A percentile compares a stretch with the other conserved stretches of the same genome.
These are phyloP conservation scores for Phataginus tetradactyla DNA, from an alignment of 2,797 vertebrate species.

Conservation along the genomic window DNA sequence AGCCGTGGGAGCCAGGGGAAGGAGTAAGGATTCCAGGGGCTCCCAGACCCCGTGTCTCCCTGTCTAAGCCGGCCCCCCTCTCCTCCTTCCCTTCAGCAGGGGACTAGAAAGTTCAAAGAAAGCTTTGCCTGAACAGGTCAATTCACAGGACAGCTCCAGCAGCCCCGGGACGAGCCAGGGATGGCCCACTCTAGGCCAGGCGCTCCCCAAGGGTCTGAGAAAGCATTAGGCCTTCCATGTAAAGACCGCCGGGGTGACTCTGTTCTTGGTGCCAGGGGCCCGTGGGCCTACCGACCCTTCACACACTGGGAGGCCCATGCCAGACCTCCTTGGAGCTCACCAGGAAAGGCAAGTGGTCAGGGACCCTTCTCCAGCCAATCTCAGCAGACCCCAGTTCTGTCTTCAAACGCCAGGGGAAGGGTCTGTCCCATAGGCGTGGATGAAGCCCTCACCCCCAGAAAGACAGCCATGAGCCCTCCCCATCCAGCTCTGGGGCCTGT, in stretches of 20 bases:
- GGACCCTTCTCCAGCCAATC: not conserved
- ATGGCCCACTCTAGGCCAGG: not conserved
- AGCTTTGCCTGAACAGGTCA: not conserved
- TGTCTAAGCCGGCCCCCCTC: not conserved
- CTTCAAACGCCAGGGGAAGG: not conserved
- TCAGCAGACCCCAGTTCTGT: not conserved
- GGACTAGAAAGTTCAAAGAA: not conserved
- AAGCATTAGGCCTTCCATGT: not conserved
- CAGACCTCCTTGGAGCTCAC: accelerated
- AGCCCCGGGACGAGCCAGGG: not conserved
- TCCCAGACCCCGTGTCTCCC: not conserved
- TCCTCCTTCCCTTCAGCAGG: not conserved
- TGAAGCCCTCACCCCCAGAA: not conserved
- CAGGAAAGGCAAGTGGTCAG: not conserved
- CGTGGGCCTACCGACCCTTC: not conserved
- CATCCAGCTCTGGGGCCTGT: not conserved
- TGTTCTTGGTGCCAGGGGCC: not conserved
- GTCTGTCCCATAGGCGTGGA: not conserved
- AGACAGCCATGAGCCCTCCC: not conserved
- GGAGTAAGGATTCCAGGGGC: not conserved
- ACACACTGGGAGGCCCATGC: not conserved
- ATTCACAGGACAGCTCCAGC: not conserved
- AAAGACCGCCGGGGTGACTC: too few species aligned
- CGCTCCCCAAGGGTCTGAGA: not conserved
- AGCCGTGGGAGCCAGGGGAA: not conserved